phyloP scores from a whole-genome alignment of 2,888 invertebrate species.

The Drosophila setosimentum region DNA sequence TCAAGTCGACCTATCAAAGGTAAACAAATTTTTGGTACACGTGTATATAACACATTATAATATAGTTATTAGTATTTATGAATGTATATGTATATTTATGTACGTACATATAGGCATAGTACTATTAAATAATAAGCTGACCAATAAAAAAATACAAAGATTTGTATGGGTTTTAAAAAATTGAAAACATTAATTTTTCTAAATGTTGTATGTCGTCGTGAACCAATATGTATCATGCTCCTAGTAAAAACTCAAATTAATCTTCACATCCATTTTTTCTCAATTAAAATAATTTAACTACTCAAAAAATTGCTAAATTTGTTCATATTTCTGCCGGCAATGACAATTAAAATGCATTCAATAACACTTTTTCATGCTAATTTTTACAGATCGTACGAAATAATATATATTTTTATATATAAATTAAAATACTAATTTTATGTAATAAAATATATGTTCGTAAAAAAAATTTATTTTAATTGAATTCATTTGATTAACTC shows the following conservation, averaged over 20 bases:
- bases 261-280: background rate
- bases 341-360: background rate
- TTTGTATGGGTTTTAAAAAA: background rate
- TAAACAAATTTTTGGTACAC: background rate
- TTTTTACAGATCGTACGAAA: background rate
- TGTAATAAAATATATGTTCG: background rate
- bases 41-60: constrained; percentile 4
- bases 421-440: background rate
- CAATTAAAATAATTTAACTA: background rate
- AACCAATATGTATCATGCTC: constrained; percentile 1
- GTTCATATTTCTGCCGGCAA: background rate
- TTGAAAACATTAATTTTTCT: background rate
- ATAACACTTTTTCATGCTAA: background rate
- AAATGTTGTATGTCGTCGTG: background rate
- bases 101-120: constrained; percentile 15
- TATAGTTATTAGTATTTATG: constrained; percentile 13
- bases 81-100: constrained; percentile 26
- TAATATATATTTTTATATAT: background rate
- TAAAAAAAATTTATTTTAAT: background rate
- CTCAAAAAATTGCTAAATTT: background rate
- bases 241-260: background rate
- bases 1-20: constrained; percentile 89
- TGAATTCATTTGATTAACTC: background rate
- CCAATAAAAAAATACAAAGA: constrained; percentile 26
- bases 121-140: constrained; percentile 28